Percentiles rank a stretch among this genome's conserved stretches.
Evolutionary conservation across 2,113 vertebrate genomes (phyloP).

Genomic region (Odontesthes bonariensis): DNA sequence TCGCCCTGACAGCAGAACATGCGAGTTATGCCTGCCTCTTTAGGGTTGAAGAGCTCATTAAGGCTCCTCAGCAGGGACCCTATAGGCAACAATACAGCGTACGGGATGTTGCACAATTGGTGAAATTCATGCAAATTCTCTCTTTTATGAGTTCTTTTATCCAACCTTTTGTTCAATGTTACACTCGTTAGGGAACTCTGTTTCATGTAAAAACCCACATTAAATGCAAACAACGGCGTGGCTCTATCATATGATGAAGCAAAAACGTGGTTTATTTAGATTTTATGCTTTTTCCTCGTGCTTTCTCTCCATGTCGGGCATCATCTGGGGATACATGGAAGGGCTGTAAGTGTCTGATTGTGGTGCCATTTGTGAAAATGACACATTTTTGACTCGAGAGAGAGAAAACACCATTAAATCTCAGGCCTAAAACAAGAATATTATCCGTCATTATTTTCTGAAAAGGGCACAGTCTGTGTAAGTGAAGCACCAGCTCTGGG

Average conservation of each 20-base stretch:
- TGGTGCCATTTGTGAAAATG: conserved; percentile 23
- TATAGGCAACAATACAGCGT: conserved; percentile 65
- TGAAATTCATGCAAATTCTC: conserved; percentile 63
- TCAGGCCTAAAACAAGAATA: conserved; percentile 7
- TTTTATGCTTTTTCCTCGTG: conserved; percentile 13
- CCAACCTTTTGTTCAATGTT: conserved; percentile 14
- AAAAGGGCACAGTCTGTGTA: conserved; percentile 8
- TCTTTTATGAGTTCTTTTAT: conserved; percentile 38
- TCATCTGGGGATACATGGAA: conserved; percentile 4
- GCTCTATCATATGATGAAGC: conserved; percentile 8
- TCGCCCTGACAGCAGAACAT: conserved; percentile 73
- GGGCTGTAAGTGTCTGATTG: conserved; percentile 2
- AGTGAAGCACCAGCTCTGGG: neutral
- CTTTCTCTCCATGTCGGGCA: neutral
- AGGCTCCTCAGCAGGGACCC: conserved; percentile 67
- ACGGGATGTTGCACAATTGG: conserved; percentile 54
- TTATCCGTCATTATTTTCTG: conserved; percentile 20
- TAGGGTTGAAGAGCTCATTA: conserved; percentile 80
- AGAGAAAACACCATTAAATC: conserved; percentile 3
- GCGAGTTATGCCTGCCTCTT: conserved; percentile 72
- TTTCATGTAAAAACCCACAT: conserved; percentile 4
- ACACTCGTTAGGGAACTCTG: neutral
- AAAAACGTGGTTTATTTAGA: conserved; percentile 14
- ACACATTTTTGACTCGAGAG: neutral
- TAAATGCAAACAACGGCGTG: neutral